phyloP scores from a whole-genome alignment of 1,140 invertebrate species.

The Dinothrombium tinctorium region DNA sequence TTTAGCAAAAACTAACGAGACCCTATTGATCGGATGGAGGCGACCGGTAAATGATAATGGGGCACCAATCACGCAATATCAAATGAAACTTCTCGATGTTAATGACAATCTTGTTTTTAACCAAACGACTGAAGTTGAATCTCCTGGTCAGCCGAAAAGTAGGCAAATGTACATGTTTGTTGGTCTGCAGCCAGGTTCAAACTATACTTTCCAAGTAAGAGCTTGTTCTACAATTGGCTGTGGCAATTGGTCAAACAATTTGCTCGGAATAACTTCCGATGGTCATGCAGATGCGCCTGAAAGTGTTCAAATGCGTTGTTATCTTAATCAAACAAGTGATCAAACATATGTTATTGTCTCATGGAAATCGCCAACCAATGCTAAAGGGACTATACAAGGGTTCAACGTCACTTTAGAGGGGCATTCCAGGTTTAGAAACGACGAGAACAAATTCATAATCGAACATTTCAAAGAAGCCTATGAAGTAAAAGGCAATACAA shows the following conservation, averaged over 20 bases:
- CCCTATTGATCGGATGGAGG: constrained; percentile 17
- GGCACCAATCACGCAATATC: constrained; percentile 14
- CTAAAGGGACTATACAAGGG: constrained; percentile 14
- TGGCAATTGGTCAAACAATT: constrained; percentile 14
- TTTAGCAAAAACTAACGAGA: constrained; percentile 17
- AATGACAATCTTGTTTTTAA: constrained; percentile 11
- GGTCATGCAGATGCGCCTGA: constrained; percentile 15
- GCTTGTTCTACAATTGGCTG: constrained; percentile 17
- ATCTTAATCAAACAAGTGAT: constrained; percentile 1
- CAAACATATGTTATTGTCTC: constrained; percentile 13
- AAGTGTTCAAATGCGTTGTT: constrained; percentile 14
- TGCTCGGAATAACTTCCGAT: constrained; percentile 15
- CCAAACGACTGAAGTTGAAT: constrained; percentile 11
- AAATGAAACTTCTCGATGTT: constrained; percentile 12
- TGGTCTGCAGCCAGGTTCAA: constrained; percentile 14
- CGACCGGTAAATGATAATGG: constrained; percentile 16
- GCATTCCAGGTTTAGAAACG: constrained; percentile 8
- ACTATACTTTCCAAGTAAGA: constrained; percentile 16
- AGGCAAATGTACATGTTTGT: constrained; percentile 17
- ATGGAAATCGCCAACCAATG: constrained; percentile 15
- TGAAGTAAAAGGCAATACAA: constrained; percentile 11
- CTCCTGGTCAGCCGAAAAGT: constrained; percentile 6
- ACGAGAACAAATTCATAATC: constrained; percentile 7
- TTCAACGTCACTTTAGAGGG: constrained; percentile 15
- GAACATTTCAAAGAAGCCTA: constrained; percentile 11